Evolutionary conservation across 2,113 vertebrate species (phyloP).

Genomic region (Mustelus asterias): DNA sequence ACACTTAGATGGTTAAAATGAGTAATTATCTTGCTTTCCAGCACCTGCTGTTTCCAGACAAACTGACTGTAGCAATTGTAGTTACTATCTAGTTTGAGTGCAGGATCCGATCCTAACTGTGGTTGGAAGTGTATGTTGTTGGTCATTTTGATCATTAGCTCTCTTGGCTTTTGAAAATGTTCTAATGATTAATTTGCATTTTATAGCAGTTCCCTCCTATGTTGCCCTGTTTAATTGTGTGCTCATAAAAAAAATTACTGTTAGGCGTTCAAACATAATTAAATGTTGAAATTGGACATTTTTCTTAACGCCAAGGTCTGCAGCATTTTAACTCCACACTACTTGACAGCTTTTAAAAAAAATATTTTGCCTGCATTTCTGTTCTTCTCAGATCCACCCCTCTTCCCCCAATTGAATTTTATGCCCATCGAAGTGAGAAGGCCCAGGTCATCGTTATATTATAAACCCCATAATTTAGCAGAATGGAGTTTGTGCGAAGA

Average conservation of each 20-base stretch:
- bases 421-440: neutral
- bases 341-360: neutral
- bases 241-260: neutral
- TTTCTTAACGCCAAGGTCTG: neutral
- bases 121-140: neutral
- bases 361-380: neutral
- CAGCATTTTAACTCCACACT: neutral
- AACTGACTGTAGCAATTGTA: too few relatives aligned
- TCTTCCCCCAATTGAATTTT: neutral
- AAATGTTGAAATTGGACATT: neutral
- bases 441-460: neutral
- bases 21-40: too few relatives aligned
- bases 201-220: neutral
- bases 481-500: neutral
- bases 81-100: neutral
- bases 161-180: neutral
- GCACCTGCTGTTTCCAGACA: too few relatives aligned
- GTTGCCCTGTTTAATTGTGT: neutral
- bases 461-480: neutral
- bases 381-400: neutral
- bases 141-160: neutral
- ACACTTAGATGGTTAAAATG: too few relatives aligned
- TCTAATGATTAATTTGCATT: neutral
- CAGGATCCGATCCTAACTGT: neutral
- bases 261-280: neutral